Conservation (phyloP, 2,888 invertebrate genomes). For the Fragum whitleyi region DNA sequence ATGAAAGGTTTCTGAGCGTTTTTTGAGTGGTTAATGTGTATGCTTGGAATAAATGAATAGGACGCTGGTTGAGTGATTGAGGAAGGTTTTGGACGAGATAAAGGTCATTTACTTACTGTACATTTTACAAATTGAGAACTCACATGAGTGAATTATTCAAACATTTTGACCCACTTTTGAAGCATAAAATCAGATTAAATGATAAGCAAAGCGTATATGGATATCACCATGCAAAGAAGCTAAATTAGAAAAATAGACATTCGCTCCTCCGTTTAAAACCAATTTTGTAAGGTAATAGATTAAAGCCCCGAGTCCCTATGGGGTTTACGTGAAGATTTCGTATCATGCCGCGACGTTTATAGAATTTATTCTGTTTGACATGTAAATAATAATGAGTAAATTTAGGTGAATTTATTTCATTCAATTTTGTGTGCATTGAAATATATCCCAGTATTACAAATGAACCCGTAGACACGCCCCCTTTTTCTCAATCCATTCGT, state of each 20-base stretch:
- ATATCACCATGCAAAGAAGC: background rate
- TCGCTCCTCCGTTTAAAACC: background rate
- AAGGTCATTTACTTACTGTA: too few relatives aligned
- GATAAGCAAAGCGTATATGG: background rate
- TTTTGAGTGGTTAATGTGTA: too few relatives aligned
- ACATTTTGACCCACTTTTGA: background rate
- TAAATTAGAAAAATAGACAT: background rate
- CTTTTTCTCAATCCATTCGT: background rate
- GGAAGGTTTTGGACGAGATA: too few relatives aligned
- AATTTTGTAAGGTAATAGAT: slow-evolving; percentile 1
- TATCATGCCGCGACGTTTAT: background rate
- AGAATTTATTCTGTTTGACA: slow-evolving; percentile 4
- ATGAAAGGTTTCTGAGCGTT: too few relatives aligned
- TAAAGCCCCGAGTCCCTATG: background rate
- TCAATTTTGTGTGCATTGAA: background rate
- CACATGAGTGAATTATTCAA: too few relatives aligned
- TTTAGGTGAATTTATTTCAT: background rate
- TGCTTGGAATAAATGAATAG: too few relatives aligned
- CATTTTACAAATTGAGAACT: too few relatives aligned
- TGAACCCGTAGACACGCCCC: background rate
- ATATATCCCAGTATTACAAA: background rate
- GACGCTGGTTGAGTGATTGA: too few relatives aligned
- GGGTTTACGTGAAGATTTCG: background rate
- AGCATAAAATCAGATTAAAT: background rate
- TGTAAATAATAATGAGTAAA: slow-evolving; percentile 1